phyloP scores from a whole-genome alignment of 2,113 vertebrate genomes.

The Cynocephalus volans region DNA sequence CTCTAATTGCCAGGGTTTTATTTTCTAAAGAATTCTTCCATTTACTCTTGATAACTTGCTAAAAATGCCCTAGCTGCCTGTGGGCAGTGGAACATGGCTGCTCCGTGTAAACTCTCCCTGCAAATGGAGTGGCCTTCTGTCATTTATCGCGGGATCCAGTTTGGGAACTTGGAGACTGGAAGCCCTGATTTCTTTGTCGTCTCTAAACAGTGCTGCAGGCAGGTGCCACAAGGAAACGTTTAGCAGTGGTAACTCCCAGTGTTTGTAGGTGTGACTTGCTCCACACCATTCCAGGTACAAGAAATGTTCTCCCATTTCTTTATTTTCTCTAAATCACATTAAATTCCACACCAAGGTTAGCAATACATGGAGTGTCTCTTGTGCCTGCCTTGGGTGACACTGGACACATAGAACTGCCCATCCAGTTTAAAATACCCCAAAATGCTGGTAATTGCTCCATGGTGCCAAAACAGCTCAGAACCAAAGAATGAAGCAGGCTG shows the following conservation, averaged over 20 bases:
- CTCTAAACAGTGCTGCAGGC: not conserved
- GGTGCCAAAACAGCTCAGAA: not conserved
- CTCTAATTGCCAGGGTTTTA: not conserved
- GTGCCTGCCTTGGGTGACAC: not conserved
- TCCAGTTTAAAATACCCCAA: not conserved
- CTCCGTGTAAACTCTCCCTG: fast-evolving
- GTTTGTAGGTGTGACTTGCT: fast-evolving
- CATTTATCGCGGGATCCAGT: fast-evolving
- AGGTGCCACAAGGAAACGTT: fast-evolving
- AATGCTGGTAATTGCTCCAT: not conserved
- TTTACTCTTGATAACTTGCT: not conserved
- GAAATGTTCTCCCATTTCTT: not conserved
- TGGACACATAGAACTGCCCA: no score
- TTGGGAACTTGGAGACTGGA: not conserved
- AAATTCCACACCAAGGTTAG: not conserved
- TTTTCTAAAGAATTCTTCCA: not conserved
- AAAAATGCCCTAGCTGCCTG: not conserved
- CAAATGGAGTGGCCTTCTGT: not conserved
- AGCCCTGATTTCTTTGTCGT: not conserved
- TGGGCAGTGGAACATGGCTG: not conserved
- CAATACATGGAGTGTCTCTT: fast-evolving
- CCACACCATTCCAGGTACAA: not conserved
- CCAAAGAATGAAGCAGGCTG: not conserved
- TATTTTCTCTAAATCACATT: not conserved
- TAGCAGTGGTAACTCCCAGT: fast-evolving